phyloP scores from a whole-genome alignment of 2,113 vertebrate genomes.

The Tinamus guttatus region DNA sequence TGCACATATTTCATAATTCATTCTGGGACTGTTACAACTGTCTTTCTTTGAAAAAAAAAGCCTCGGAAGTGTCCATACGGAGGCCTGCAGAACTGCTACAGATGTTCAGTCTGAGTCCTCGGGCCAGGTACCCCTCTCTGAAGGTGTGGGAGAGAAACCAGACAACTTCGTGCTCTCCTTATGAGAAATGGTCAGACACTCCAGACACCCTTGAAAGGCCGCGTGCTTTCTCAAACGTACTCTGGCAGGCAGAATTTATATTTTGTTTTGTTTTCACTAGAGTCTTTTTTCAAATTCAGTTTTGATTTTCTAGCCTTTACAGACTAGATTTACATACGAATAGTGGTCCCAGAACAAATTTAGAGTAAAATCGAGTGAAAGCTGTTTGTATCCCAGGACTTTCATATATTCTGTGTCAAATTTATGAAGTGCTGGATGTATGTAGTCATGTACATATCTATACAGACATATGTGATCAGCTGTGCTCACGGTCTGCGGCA shows the following conservation, averaged over 20 bases:
- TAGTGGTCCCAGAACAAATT: neutral
- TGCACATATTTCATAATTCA: neutral
- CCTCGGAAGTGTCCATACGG: neutral
- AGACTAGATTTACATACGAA: neutral
- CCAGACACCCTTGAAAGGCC: neutral
- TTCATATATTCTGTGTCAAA: accelerated
- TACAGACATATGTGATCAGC: accelerated
- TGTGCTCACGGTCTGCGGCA: neutral
- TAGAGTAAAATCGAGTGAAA: neutral
- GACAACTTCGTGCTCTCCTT: neutral
- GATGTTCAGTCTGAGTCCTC: neutral
- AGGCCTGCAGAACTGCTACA: neutral
- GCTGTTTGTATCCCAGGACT: neutral
- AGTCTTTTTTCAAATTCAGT: neutral
- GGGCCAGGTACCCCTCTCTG: neutral
- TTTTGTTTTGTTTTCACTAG: neutral
- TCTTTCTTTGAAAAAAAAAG: neutral
- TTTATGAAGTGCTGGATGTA: neutral
- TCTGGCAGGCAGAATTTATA: neutral
- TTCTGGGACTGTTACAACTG: neutral
- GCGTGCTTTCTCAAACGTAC: neutral
- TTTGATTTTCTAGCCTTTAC: neutral
- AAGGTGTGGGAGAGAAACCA: neutral
- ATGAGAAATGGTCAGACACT: neutral
- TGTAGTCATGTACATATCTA: neutral